These are phyloP conservation scores for Epinotia brunnichana DNA, from an alignment of 2,888 invertebrate species.

Conservation along the genomic window DNA sequence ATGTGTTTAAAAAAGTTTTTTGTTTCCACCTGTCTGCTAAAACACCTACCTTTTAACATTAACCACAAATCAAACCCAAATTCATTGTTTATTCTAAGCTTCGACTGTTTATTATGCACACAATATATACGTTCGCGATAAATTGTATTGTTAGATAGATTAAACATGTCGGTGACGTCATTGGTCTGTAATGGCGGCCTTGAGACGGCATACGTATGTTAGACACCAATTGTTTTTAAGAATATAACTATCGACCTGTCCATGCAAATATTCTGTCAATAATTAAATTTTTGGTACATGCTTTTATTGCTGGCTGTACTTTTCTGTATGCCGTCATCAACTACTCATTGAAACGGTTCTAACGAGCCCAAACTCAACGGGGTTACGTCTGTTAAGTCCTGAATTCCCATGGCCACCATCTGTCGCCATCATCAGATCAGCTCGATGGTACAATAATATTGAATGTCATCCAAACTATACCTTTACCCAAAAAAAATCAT, in stretches of 20 bases:
- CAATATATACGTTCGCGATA: conserved; percentile 3
- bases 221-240: conserved; percentile 17
- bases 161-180: conserved; percentile 62
- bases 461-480: too few relatives aligned
- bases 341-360: too few relatives aligned
- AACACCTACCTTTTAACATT: background rate
- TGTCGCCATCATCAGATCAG: too few relatives aligned
- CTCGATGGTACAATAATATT: too few relatives aligned
- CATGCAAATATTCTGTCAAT: too few relatives aligned
- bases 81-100: conserved; percentile 1
- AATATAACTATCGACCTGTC: background rate
- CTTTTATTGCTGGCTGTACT: too few relatives aligned
- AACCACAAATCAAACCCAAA: background rate
- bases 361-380: too few relatives aligned
- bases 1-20: background rate
- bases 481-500: too few relatives aligned
- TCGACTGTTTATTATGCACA: background rate
- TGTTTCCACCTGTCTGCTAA: background rate
- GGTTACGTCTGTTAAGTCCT: too few relatives aligned
- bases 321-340: too few relatives aligned
- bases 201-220: conserved; percentile 47
- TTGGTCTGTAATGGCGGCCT: conserved; percentile 52
- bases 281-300: too few relatives aligned
- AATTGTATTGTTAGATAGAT: conserved; percentile 46
- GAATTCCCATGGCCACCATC: too few relatives aligned